A percentile compares a stretch with the other conserved stretches of the same genome.
Conservation (phyloP, 2,797 vertebrate genomes). For the Falco biarmicus region DNA sequence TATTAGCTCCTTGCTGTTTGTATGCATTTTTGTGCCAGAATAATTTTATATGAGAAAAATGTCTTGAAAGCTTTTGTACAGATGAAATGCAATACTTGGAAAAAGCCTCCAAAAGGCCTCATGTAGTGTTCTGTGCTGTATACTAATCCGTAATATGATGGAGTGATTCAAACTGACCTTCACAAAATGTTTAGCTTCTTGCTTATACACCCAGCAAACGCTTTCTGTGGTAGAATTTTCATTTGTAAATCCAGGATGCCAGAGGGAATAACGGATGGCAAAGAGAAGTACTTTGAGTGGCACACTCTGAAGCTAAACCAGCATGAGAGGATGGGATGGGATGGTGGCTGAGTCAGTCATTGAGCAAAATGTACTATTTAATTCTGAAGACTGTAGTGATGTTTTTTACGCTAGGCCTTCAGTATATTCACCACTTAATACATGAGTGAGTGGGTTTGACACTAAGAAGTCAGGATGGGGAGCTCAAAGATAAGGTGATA, state of each 20-base stretch:
- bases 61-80: constrained; percentile 18
- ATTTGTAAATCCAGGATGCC: background rate
- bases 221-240: background rate
- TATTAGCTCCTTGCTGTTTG: constrained; percentile 56
- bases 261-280: background rate
- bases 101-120: background rate
- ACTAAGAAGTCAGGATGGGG: background rate
- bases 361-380: background rate
- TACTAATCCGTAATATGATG: background rate
- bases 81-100: background rate
- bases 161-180: background rate
- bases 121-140: background rate
- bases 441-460: background rate
- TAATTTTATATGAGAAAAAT: constrained; percentile 43
- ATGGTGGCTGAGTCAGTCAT: background rate
- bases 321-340: background rate
- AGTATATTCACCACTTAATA: background rate
- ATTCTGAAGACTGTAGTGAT: background rate
- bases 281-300: background rate
- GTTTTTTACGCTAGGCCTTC: background rate
- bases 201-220: background rate
- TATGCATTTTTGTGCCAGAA: constrained; percentile 51
- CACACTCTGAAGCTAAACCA: background rate
- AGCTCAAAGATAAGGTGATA: background rate
- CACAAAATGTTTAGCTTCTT: background rate